Base-by-base conservation (phyloP, 2,113 vertebrate genomes). In the Phrynocephalus versicolor region DNA sequence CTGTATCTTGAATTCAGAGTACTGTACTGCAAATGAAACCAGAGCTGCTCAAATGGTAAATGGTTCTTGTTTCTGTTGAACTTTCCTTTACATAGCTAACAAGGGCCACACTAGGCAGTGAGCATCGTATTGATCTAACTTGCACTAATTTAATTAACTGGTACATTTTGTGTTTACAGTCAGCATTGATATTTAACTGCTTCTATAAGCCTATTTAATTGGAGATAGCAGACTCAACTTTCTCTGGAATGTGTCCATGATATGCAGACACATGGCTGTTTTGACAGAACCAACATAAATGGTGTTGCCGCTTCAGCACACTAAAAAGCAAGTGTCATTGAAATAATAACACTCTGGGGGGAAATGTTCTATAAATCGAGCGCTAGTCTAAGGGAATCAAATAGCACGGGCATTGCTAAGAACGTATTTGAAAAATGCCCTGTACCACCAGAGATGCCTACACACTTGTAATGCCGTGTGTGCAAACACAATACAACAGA, bases 401-500 rank as follows among this genome's bases (percentile, higher is more conserved):
- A 62, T 37, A 37, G 35, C 16, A 7, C 55, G 12, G 5, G 1
- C 8, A 15, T 30, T 79, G 1, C 67, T 58, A 39, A 72, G 55
- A 37, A 2, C 33, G 67, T 69, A 79, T 60, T 7, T 30, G 4
- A 15, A 82, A 58, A 86, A 85, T 81, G 87, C 35, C 83, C 81
- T 71, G 69, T 78, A 69, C 51, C 75, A 89, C 30, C 73, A 83
- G 30, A 62, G 87, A 89, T 51, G 89, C 37, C 6, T 88, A 39
- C 87, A 86, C 72, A 87, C 45, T 27, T 78, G n/a, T 64, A 83
- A 65, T 25, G 85, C 82, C 88, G 71, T 73, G 37, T 71, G 75
- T 85, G 62, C 83, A 92, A 93, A 86, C 79, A 90, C 3, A 64
- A 74, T 2, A 88, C 5, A 72, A 77, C 1, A 88, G 9, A 89